These are phyloP conservation scores for Odocoileus hemionus DNA, from an alignment of 2,113 vertebrate genomes.

Conservation along the genomic window DNA sequence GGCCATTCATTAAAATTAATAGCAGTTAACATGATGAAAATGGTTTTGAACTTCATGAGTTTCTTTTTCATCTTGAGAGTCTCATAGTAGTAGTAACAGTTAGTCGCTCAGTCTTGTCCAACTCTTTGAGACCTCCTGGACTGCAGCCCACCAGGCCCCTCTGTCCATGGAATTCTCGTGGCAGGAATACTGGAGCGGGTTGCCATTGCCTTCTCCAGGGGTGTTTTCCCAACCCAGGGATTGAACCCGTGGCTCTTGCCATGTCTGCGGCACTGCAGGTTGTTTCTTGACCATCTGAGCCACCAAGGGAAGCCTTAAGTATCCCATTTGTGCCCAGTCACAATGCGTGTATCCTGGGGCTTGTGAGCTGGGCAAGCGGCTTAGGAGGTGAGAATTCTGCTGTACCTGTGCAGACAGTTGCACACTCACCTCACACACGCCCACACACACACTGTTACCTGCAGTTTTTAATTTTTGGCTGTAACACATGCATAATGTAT, in stretches of 20 bases:
- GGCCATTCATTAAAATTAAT: background rate
- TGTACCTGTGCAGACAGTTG: background rate
- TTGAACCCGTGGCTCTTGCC: background rate
- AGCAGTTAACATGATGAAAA: background rate
- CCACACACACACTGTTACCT: background rate
- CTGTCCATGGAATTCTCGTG: no score
- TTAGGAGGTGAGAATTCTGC: background rate
- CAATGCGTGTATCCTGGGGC: no score
- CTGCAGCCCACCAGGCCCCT: no score
- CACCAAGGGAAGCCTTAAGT: background rate
- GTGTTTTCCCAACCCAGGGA: background rate
- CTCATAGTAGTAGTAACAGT: no score
- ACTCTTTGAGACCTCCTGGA: no score
- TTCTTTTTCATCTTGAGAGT: background rate
- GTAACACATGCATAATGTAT: no score
- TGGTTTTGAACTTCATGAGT: background rate
- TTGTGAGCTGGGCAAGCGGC: background rate
- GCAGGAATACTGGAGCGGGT: no score
- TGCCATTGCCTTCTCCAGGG: no score
- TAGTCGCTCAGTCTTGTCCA: no score
- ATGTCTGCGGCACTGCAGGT: background rate
- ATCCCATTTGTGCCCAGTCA: background rate
- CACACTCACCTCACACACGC: accelerated
- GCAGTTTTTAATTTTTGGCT: background rate
- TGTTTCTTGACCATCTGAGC: background rate